A percentile compares a stretch with the other conserved stretches of the same genome.
phyloP scores from a whole-genome alignment of 2,888 invertebrate species.

The Sipunculus nudus region DNA sequence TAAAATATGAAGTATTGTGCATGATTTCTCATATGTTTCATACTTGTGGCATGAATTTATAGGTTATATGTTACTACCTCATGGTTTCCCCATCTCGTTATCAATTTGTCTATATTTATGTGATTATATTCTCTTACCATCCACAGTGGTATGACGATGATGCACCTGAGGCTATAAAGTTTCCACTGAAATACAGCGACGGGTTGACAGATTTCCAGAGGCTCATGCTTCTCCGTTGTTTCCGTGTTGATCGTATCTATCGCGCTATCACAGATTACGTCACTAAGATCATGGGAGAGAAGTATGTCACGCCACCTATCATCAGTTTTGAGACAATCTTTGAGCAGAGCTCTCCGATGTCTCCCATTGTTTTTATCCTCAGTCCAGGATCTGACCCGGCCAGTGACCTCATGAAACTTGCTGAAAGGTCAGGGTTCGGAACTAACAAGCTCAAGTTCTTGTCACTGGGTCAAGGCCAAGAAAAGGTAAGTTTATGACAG shows the following conservation, averaged over 20 bases:
- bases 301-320: conserved; percentile 88
- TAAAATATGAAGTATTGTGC: too few species aligned
- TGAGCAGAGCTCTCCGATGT: conserved; percentile 83
- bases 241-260: conserved; percentile 88
- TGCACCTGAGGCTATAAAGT: conserved; percentile 77
- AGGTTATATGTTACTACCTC: background rate
- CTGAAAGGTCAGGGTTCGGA: conserved; percentile 66
- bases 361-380: conserved; percentile 67
- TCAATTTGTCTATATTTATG: too few species aligned
- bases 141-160: conserved; percentile 90
- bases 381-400: conserved; percentile 68
- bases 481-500: conserved; percentile 58
- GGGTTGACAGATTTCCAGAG: conserved; percentile 74
- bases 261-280: conserved; percentile 86
- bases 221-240: conserved; percentile 86
- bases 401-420: conserved; percentile 66
- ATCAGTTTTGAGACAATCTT: conserved; percentile 84
- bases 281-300: conserved; percentile 83
- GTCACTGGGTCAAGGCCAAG: conserved; percentile 68
- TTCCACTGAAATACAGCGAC: conserved; percentile 79
- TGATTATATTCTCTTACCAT: too few species aligned
- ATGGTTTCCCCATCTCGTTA: conserved; percentile 43
- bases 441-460: conserved; percentile 66
- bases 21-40: too few species aligned
- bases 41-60: background rate